Base-by-base conservation (phyloP, 37 sponge, comb jelly and placozoan species). In the Geodia barretti region DNA sequence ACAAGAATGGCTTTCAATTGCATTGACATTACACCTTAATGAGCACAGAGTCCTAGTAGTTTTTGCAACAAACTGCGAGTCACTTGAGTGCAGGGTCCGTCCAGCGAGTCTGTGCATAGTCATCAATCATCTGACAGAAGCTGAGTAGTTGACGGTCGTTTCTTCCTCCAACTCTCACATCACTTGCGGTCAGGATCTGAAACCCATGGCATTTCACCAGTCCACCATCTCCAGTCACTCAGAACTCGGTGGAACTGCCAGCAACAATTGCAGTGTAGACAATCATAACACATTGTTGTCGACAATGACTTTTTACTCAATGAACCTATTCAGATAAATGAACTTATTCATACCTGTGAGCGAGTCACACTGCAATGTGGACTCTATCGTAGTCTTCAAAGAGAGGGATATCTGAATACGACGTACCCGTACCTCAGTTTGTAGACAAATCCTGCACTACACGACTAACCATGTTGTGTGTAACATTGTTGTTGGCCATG, bases 351-450 rank as follows among this genome's bases (percentile, higher is more conserved):
- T 14, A 94, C 94, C 91, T 94, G 95, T 38, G 87, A 78, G 36
- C 68, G 73, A 9, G 94, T 86, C 41, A 97, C 94, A 72, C 90
- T 93, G 1, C 97, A 40, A 86, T 93, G 79, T 92, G 83, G 8
- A 91, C 95, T 73, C 58, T 79, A 43, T 97, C 97, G 70, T 93
- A 97, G 40, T 97, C 97, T 72, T 93, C 94, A 86, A 97, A 97
- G 66, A 93, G 73, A 1, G 97, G 94, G 37, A 68, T 19, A 93
- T 75, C 72, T 91, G 97, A 54, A 97, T 91, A 9, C 92, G 87
- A 34, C 94, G 61, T 24, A 80, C 84, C 31, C 95, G 78, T 1
- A 96, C 97, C 97, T 96, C 31, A 70, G 60, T 34, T 9, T 68
- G 24, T 9, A 64, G 28, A 60, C 54, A 47, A 47, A 17, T 47